phyloP scores from a whole-genome alignment of 2,113 vertebrate genomes.

The Caranx melampygus region DNA sequence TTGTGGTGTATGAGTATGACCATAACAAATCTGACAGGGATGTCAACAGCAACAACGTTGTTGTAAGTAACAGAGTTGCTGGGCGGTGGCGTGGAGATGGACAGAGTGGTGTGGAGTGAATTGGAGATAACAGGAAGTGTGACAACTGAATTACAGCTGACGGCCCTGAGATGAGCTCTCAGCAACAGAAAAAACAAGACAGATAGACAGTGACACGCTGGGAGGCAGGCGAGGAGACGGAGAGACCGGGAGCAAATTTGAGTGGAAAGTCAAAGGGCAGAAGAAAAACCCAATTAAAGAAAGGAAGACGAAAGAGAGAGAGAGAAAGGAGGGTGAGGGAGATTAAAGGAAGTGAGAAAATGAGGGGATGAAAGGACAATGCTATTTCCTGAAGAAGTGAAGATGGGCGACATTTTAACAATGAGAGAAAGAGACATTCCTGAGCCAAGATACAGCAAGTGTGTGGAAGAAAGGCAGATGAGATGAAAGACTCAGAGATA shows the following conservation, averaged over 20 bases:
- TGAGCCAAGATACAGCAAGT: not conserved
- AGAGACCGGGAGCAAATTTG: conserved; percentile 31
- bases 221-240: conserved; percentile 30
- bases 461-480: conserved; percentile 5
- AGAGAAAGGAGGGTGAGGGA: conserved; percentile 7
- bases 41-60: conserved; percentile 69
- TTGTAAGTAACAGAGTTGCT: conserved; percentile 64
- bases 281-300: conserved; percentile 21
- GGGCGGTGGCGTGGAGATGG: conserved; percentile 65
- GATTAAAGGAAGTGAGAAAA: conserved; percentile 26
- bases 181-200: conserved; percentile 67
- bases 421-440: conserved; percentile 27
- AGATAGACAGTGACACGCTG: conserved; percentile 51
- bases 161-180: conserved; percentile 67
- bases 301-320: conserved; percentile 13
- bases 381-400: not conserved
- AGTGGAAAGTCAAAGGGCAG: conserved; percentile 47
- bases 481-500: conserved; percentile 25
- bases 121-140: conserved; percentile 77
- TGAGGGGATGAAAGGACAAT: conserved; percentile 6
- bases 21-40: conserved; percentile 66
- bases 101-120: conserved; percentile 71
- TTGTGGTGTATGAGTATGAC: conserved; percentile 53
- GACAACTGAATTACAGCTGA: conserved; percentile 80
- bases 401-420: conserved; percentile 28